Base-by-base conservation (phyloP, 1,140 invertebrate genomes). In the Parapsyche elsis region DNA sequence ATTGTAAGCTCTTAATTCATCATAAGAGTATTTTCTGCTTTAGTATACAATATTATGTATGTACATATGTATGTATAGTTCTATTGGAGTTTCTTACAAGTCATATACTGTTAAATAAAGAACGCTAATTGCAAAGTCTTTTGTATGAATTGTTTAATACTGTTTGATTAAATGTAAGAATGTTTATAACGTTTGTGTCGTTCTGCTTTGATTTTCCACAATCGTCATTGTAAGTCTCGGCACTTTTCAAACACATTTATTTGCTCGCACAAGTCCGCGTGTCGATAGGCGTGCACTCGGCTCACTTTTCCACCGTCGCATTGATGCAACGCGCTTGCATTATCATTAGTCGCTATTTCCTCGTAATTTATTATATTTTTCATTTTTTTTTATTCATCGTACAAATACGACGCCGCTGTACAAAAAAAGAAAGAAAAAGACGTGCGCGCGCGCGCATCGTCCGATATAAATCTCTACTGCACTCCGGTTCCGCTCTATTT, bases 401-500 rank as follows among this genome's bases (percentile, higher is more conserved):
- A 19, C 7, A 45, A 9, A 71, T 7, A 67, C 1, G 1, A 44
- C 16, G 70, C 12, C 10, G 19, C 16, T 4, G 38, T 1, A n/a
- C n/a, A n/a, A n/a, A 71, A 71, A 45, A 71, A 71, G 2, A 71
- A 71, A 1, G 7, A 38, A 38, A 38, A 70, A 70, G 23, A 23
- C 24, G 23, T n/a, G n/a, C 38, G n/a, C 5, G 38, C 67, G 61
- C 61, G 79, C 45, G 46, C 75, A 64, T 67, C 75, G 57, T 67
- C 16, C 61, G 76, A 67, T 59, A 64, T 19, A 19, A 77, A 78
- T 80, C 78, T 81, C 81, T 82, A 26, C n/a, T n/a, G n/a, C n/a
- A n/a, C n/a, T n/a, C n/a, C 79, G 64, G 81, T 82, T 82, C 78
- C 75, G 81, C 81, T 82, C 78, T 82, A 82, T 82, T 80, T 82